Evolutionary conservation across 64 coral and sea anemone species (phyloP), one percentile per base, ranked within the genome.

Genomic region (Stichodactyla mertensii): DNA sequence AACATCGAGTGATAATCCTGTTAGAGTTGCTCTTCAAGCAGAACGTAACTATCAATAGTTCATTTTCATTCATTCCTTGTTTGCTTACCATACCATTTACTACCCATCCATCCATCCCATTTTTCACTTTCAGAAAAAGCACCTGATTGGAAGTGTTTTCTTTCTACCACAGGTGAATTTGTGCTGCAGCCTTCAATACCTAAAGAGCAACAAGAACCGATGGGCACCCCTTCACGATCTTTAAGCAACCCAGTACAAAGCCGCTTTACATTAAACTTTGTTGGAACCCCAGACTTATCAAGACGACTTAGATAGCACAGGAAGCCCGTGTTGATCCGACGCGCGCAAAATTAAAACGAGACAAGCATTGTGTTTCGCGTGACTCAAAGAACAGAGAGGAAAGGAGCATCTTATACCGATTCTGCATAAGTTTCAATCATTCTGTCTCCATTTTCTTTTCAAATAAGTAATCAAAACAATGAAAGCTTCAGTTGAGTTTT

Each of bases 221-320:
- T 28, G 19, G 77, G 55, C 14, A 91, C 85, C 5, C 58, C 85
- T 56, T 71, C 51, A 8, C 55, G 86, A 31, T 61, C 74, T 18
- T 52, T 82, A 15, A 82, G n/a, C 79, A 62, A 86, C 61, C 77
- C 87, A 82, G 28, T 91, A 51, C 85, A 87, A 20, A 82, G 64
- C 22, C 84, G 85, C 78, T 91, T 91, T 69, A 87, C 77, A 15
- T 16, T 91, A 22, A 85, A 91, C 78, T 87, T 91, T 55, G 77
- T 10, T 13, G 26, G 78, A 6, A 81, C 78, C 14, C 78, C 78
- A 16, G 67, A 71, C 78, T 53, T 52, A 81, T 28, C 31, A 81
- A 81, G 78, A 81, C 36, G 15, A 13, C 78, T 54, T 22, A 81
- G 54, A 81, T 81, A 28, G 54, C 36, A 54, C 54, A 7, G 15